Base-by-base conservation (phyloP, 2,797 vertebrate genomes). In the Enteromius anoplus region DNA sequence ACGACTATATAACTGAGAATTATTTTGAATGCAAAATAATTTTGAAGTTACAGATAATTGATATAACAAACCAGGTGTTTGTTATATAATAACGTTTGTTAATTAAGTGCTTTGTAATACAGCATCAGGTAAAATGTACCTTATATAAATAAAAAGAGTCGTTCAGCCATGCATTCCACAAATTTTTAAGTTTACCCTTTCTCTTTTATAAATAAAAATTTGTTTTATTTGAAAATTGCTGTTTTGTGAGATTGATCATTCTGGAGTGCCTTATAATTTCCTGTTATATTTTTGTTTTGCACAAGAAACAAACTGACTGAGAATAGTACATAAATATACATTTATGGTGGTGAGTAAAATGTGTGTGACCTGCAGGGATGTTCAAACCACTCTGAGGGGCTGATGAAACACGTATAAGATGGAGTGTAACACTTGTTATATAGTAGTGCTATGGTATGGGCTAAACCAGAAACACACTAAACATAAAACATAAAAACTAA, bases 201-300 rank as follows among this genome's bases (percentile, higher is more conserved):
- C 34, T 76, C 34, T 76, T 26, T 58, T 76, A 32, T 68, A 68
- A 83, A 83, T 83, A 83, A 82, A 83, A 26, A 10, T 40, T n/a
- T 76, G 2, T 47, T 76, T 76, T 69, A 12, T 60, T 68, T 76
- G 72, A 65, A 29, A 37, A 68, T 12, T 12, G n/a, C 42, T 7
- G 6, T 69, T 64, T 62, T 1, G 11, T 69, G 19, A n/a, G 26
- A 76, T 68, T 21, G 9, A 64, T 29, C 10, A 73, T 26, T 64
- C 3, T 3, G 51, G 37, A 60, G 23, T 71, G 2, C 17, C 8
- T 42, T 53, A 14, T 40, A 40, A n/a, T 7, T 75, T 51, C n/a
- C 5, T 42, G 51, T 53, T 37, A 1, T 17, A 29, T 32, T 53
- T 70, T 21, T 75, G 23, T 34, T 32, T 62, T 29, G 2, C 45